These are phyloP conservation scores for Turritopsis rubra DNA, from an alignment of 30 jellyfish, hydroid and myxozoan genomes.

Conservation along the genomic window DNA sequence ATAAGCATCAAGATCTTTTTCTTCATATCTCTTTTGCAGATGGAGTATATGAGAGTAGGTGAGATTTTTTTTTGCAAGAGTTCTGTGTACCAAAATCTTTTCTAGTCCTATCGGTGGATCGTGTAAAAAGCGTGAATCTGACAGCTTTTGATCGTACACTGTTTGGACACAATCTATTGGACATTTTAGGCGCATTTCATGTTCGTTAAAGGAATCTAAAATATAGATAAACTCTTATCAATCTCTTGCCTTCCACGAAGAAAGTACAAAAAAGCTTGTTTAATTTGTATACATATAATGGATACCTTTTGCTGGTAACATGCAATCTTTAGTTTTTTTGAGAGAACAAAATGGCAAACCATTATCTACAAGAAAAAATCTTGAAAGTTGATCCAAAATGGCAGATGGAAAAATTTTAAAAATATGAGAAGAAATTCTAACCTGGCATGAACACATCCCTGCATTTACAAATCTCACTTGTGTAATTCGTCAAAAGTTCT, in stretches of 20 bases:
- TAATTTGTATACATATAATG: not conserved
- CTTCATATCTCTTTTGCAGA: not conserved
- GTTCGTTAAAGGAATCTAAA: conserved; percentile 3
- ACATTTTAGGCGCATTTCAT: not conserved
- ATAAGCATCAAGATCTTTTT: conserved; percentile 4
- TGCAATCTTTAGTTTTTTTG: conserved; percentile 48
- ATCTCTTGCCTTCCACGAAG: not conserved
- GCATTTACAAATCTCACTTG: conserved; percentile 21
- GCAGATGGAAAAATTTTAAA: not conserved
- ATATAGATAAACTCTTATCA: too few relatives aligned
- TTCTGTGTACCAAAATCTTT: not conserved
- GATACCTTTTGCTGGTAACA: conserved; percentile 58
- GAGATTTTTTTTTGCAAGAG: not conserved
- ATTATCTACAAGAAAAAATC: conserved; percentile 36
- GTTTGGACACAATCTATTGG: not conserved
- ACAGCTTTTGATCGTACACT: not conserved
- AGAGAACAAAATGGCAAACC: conserved; percentile 68
- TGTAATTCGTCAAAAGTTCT: conserved; percentile 21
- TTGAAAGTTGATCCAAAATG: too few relatives aligned
- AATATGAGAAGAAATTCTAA: not conserved
- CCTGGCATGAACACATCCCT: conserved; percentile 40
- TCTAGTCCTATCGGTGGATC: conserved; percentile 26
- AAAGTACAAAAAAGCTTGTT: not conserved
- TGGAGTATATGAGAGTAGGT: conserved; percentile 9
- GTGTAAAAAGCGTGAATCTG: conserved; percentile 20